phyloP scores from a whole-genome alignment of 2,797 vertebrate species.

The Phyllotis vaccarum region DNA sequence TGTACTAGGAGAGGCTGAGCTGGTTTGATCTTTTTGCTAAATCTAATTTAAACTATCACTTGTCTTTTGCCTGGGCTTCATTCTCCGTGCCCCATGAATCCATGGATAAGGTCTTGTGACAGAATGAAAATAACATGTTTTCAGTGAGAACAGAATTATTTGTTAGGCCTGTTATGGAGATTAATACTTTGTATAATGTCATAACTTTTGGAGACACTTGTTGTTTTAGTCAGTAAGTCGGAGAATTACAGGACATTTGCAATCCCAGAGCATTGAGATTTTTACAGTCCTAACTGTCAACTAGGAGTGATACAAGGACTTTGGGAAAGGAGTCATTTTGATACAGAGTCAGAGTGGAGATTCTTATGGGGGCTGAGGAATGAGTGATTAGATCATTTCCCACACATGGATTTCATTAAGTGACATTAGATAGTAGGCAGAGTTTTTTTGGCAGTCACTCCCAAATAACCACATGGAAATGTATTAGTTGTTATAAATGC shows the following conservation, averaged over 20 bases:
- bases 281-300: background rate
- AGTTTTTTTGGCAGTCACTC: background rate
- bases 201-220: slow-evolving; percentile 62
- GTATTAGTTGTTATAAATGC: background rate
- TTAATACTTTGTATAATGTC: slow-evolving; percentile 44
- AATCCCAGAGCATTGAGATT: slow-evolving; percentile 8
- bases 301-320: background rate
- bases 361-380: slow-evolving; percentile 47
- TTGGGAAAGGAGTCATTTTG: background rate
- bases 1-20: background rate
- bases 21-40: slow-evolving; percentile 10
- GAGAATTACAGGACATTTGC: slow-evolving; percentile 24
- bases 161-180: slow-evolving; percentile 32
- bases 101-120: slow-evolving; percentile 45
- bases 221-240: slow-evolving; percentile 15
- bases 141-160: slow-evolving; percentile 57
- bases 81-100: background rate
- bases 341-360: background rate
- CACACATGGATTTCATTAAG: slow-evolving; percentile 45
- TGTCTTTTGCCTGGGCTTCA: slow-evolving; percentile 31
- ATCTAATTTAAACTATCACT: background rate
- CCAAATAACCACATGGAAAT: background rate
- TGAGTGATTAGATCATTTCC: slow-evolving; percentile 42
- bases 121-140: background rate
- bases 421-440: background rate